phyloP scores from a whole-genome alignment of 2,113 vertebrate species.

The Passerina amoena region DNA sequence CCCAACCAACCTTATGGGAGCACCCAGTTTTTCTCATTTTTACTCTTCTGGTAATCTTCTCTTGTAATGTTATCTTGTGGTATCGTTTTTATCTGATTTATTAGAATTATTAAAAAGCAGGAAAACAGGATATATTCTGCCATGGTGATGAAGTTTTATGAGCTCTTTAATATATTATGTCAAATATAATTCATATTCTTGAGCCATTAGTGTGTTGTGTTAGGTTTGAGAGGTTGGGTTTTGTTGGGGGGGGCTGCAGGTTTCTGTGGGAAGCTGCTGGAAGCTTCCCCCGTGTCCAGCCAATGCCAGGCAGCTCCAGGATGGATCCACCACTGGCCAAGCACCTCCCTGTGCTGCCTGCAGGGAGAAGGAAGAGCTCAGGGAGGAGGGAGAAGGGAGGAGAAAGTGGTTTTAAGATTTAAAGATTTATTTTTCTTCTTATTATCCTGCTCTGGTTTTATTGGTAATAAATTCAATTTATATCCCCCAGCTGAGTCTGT shows the following conservation, averaged over 20 bases:
- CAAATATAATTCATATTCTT: background rate
- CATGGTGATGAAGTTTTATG: background rate
- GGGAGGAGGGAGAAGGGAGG: background rate
- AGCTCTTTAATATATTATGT: background rate
- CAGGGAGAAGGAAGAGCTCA: accelerated
- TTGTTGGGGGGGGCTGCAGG: background rate
- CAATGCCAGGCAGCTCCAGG: background rate
- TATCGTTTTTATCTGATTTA: background rate
- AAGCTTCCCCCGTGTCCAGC: background rate
- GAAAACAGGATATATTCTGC: background rate
- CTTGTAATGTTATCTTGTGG: background rate
- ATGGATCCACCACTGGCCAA: background rate
- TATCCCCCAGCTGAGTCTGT: background rate
- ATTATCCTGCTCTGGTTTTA: background rate
- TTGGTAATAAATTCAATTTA: background rate
- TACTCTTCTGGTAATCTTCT: background rate
- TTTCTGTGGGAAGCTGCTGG: background rate
- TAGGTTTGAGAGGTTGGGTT: background rate
- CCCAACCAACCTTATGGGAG: background rate
- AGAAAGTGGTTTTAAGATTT: background rate
- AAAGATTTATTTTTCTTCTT: background rate
- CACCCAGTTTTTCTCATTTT: background rate
- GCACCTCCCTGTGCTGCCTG: background rate
- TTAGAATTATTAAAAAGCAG: background rate
- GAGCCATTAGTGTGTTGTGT: background rate